Base-by-base conservation (phyloP, 2,797 vertebrate genomes). In the Huso huso region DNA sequence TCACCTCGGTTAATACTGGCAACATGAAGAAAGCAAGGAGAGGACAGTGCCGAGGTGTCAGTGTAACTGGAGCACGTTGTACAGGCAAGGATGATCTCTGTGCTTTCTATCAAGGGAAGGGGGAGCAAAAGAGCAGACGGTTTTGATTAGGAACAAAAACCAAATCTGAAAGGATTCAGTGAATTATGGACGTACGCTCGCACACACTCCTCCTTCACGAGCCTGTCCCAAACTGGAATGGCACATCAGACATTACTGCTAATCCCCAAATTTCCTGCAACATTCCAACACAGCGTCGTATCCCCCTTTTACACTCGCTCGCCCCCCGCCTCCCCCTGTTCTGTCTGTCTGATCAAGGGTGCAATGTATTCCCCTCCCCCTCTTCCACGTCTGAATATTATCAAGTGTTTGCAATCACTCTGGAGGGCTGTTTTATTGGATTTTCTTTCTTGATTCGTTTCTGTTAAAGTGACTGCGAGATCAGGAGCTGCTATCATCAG, bases 191-290 rank as follows among this genome's bases (percentile, higher is more conserved):
- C 23, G 23, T 37, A 37, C 23, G 23, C 23, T 37, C 23, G 10
- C 66, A 51, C 52, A 62, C 63, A 61, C 59, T 67, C 66, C 8
- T 37, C 62, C 23, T 8, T 48, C 55, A 8, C 55, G 60, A 50
- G 51, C 59, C 58, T 60, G 37, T 69, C 55, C 37, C 51, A 60
- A 61, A 65, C 49, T 64, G 49, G 8, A 49, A 55, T 64, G 68
- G 13, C 49, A 37, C 62, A 49, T 59, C 49, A 51, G 63, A 65
- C 66, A 70, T 62, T 48, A 55, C 65, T 50, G 62, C 58, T 76
- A 74, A 76, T 76, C 75, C 69, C 55, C 75, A 70, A 69, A 74
- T 74, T 76, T 76, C 75, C 75, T 74, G 64, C 62, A 69, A 66
- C 72, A 76, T 76, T 74, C 75, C 75, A 68, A 58, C 66, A 63